Base-by-base conservation (phyloP, 2,113 vertebrate genomes). In the Burhinus oedicnemus region DNA sequence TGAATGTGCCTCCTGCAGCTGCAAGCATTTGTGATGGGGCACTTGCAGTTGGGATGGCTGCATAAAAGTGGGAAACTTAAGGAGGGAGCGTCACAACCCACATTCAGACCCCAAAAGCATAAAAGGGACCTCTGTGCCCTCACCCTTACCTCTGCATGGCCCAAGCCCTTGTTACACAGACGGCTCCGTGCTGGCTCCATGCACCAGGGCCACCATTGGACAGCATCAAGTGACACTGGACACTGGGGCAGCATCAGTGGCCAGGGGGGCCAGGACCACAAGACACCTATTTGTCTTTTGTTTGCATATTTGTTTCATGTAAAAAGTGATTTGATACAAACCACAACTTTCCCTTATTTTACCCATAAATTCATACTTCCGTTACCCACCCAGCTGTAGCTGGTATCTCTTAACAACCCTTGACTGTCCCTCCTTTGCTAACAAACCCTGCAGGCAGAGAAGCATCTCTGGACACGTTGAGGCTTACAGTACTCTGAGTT, bases 171-270 rank as follows among this genome's bases (percentile, higher is more conserved):
- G 0, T 68, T 52, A 45, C 44, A 45, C 36, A 58, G 42, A 2
- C 1, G 29, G 16, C 4, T 2, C 30, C 42, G 11, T 13, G 40
- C 30, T 58, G 57, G 17, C 49, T 51, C 30, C 49, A 27, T 27
- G 30, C 64, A 44, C 17, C 42, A 44, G 22, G 15, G 22, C 42
- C 65, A 52, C 44, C 0, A 0, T 1, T 34, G 36, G 51, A 44
- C 15, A 72, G 7, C 36, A 17, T 44, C 51, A 38, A 34, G 14
- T 23, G 20, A 14, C n/a, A 32, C 30, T 11, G 25, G 21, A 27
- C 64, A 55, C 40, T 0, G 2, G 4, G 32, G 19, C 4, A 1
- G 11, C 44, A 58, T 10, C 1, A 2, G 27, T 25, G 51, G 22
- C 12, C 26, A 30, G 0, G 2, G 58, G 29, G 49, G 8, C 18